Evolutionary conservation across 2,888 invertebrate species (phyloP), one percentile per base, ranked within the genome.

Genomic region (Blomia tropicalis): DNA sequence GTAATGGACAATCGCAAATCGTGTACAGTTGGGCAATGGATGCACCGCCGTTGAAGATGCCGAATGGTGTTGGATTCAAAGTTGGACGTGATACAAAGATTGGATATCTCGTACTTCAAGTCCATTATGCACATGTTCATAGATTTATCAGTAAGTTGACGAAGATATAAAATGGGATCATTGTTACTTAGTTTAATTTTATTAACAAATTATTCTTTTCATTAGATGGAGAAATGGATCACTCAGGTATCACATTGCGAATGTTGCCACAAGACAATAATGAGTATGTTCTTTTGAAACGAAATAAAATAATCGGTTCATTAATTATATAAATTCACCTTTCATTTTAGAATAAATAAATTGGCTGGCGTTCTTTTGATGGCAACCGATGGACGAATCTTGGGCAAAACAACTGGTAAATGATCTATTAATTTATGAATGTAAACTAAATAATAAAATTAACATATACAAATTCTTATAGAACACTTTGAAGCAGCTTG

Each of bases 1-100:
- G 69, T 58, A 58, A 63, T 7, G 29, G 61, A 1, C 66, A 66
- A 0, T 71, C 72, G 27, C 74, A 88, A 84, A 84, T 92, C 60
- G 79, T 93, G 11, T 93, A 92, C 73, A 92, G 92, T 0, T 95
- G 92, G 92, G 93, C 91, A 1, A 79, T 86, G 68, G 88, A 92
- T 72, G 92, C 93, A 0, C 89, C 89, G 0, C 80, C 80, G 60
- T 76, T 93, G 3, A 75, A 80, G 51, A 75, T 93, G 58, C 93
- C 93, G 0, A 75, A 83, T 58, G 87, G 73, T 76, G 92, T 96
- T 7, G 96, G 91, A 1, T 96, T 95, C 73, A 85, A 85, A 73
- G 84, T 95, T 54, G 95, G 95, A 5, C 95, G 93, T 11, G 81
- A 80, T 62, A 80, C 81, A 63, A 85, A 90, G 0, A 85, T 91